These are phyloP conservation scores for Schizaphis graminum DNA, from an alignment of 2,888 invertebrate species.

Conservation along the genomic window DNA sequence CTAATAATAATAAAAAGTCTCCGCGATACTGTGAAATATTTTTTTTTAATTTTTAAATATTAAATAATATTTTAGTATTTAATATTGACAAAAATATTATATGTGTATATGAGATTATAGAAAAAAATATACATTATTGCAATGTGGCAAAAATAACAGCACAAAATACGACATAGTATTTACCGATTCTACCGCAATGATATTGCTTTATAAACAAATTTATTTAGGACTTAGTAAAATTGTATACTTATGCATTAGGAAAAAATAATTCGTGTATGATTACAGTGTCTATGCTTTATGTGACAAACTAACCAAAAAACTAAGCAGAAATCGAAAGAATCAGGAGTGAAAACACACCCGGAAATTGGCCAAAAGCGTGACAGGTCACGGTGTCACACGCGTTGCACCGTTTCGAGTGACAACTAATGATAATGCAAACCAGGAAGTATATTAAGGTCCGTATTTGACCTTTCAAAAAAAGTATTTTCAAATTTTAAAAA, in stretches of 20 bases:
- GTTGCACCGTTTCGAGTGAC: neutral
- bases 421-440: neutral
- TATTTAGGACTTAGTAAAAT: neutral
- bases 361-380: neutral
- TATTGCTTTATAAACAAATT: too few species aligned
- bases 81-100: neutral
- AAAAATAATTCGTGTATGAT: neutral
- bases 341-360: neutral
- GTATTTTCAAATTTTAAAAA: neutral
- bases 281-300: neutral
- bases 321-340: neutral
- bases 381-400: neutral
- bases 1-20: too few species aligned
- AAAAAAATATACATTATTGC: too few species aligned
- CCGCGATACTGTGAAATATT: neutral
- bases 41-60: slow-evolving; percentile 29
- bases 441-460: neutral
- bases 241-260: neutral
- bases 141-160: too few species aligned
- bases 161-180: too few species aligned
- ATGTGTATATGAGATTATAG: neutral
- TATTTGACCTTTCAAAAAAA: neutral
- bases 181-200: too few species aligned
- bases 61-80: neutral
- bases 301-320: neutral